Conservation (phyloP, 2,797 vertebrate species). For the Artibeus lituratus region DNA sequence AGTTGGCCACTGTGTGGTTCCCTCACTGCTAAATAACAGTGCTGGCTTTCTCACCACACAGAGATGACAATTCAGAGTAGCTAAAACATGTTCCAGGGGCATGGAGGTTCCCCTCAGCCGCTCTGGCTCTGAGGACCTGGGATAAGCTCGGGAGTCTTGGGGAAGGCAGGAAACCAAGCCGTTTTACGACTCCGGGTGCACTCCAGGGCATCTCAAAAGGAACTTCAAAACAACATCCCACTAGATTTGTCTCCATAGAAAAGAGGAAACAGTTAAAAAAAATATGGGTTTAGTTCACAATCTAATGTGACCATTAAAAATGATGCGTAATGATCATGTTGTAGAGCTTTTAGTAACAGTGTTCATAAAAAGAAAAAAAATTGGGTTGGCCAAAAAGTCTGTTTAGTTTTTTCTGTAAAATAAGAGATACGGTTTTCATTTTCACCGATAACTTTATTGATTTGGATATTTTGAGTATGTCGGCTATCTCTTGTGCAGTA, state of each 20-base stretch:
- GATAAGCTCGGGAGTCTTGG: neutral
- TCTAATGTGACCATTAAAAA: neutral
- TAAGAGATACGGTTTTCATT: neutral
- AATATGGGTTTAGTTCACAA: neutral
- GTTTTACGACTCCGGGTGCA: neutral
- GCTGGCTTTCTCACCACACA: neutral
- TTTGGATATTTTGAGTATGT: neutral
- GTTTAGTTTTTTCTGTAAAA: neutral
- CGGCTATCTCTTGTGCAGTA: neutral
- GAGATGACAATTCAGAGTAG: neutral
- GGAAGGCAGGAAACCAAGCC: neutral
- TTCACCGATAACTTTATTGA: neutral
- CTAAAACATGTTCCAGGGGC: neutral
- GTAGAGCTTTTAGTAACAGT: neutral
- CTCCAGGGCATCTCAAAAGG: neutral
- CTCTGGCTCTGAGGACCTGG: neutral
- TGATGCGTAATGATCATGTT: neutral
- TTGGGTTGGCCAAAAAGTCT: neutral
- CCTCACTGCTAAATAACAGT: neutral
- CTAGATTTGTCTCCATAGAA: neutral
- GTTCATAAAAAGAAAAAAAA: neutral
- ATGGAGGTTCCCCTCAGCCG: neutral
- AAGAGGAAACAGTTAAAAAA: neutral
- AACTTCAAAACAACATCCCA: neutral
- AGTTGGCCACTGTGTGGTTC: neutral